phyloP scores from a whole-genome alignment of 2,113 vertebrate species.

The Mastomys natalensis region DNA sequence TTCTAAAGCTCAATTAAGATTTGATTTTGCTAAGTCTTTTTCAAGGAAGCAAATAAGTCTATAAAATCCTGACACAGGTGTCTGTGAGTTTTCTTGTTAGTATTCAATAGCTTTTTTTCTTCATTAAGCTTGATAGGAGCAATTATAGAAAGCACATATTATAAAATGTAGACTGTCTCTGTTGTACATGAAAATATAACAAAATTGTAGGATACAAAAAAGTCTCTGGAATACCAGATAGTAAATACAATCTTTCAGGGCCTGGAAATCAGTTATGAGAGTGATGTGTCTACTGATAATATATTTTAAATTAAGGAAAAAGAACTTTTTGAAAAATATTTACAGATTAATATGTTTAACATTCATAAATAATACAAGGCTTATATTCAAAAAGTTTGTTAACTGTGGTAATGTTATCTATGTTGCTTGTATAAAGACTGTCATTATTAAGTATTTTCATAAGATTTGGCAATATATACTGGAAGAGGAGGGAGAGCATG shows the following conservation, averaged over 20 bases:
- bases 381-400: background rate
- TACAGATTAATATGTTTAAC: background rate
- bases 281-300: conserved; percentile 14
- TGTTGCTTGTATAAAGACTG: background rate
- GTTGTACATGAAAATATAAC: background rate
- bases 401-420: background rate
- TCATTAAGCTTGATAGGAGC: background rate
- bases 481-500: background rate
- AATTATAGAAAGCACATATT: conserved; percentile 50
- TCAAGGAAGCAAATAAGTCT: background rate
- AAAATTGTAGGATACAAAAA: conserved; percentile 26
- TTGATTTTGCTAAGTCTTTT: conserved; percentile 4
- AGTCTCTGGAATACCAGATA: background rate
- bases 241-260: conserved; percentile 13
- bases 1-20: conserved; percentile 51
- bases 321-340: background rate
- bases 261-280: background rate
- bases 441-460: background rate
- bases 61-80: background rate
- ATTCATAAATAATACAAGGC: background rate
- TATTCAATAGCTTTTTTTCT: background rate
- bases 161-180: conserved; percentile 38
- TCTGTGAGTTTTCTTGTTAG: conserved; percentile 31
- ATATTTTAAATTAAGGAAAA: conserved; percentile 21
- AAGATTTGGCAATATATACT: background rate